These are phyloP conservation scores for Marmota monax DNA, from an alignment of 2,113 vertebrate species.

Conservation along the genomic window DNA sequence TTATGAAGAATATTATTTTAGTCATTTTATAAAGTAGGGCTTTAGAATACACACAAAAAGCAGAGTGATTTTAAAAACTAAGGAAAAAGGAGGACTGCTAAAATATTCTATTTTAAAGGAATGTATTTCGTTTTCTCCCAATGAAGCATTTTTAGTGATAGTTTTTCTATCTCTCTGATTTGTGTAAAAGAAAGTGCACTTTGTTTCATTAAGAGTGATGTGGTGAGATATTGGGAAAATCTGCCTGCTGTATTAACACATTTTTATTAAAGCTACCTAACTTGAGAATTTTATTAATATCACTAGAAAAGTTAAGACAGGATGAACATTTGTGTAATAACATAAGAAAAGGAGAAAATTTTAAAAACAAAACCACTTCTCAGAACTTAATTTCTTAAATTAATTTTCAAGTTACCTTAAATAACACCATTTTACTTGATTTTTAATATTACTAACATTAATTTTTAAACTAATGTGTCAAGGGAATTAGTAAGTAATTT, in stretches of 20 bases:
- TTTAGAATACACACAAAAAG: not conserved
- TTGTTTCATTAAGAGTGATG: not conserved
- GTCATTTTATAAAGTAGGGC: not conserved
- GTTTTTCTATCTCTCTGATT: not conserved
- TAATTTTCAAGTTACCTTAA: not conserved
- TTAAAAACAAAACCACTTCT: not conserved
- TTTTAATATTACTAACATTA: not conserved
- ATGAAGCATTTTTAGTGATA: not conserved
- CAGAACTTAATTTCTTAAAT: not conserved
- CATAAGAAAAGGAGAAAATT: conserved; percentile 11
- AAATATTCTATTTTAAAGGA: not conserved
- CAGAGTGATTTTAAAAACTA: not conserved
- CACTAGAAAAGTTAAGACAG: not conserved
- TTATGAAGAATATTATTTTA: not conserved
- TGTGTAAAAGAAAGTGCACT: not conserved
- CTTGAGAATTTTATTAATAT: not conserved
- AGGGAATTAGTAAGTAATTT: not conserved
- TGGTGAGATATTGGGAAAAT: not conserved
- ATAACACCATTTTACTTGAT: not conserved
- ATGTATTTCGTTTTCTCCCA: not conserved
- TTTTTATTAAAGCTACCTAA: conserved; percentile 36
- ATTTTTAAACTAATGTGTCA: not conserved
- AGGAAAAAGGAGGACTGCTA: not conserved
- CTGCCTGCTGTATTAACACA: not conserved
- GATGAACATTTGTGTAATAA: not conserved